Conservation (phyloP, 2,113 vertebrate genomes). For the Grammomys dolichurus region DNA sequence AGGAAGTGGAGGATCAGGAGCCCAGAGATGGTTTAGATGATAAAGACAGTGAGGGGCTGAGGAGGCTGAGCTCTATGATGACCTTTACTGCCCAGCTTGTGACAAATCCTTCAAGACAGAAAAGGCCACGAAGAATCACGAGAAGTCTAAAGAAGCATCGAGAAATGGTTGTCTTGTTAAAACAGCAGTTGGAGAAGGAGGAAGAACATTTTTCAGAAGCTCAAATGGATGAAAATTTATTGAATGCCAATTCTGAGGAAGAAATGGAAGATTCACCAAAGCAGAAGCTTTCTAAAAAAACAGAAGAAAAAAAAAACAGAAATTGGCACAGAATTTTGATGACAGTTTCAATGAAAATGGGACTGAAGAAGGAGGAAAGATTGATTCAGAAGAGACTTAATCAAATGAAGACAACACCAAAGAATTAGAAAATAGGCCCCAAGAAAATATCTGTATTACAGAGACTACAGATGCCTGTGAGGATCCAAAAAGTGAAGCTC, state of each 20-base stretch:
- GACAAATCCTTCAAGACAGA: too few species aligned
- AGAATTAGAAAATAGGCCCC: constrained; percentile 8
- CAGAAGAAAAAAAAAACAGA: too few species aligned
- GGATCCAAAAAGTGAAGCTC: constrained; percentile 76
- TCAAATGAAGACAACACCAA: constrained; percentile 62
- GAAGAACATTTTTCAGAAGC: constrained; percentile 87
- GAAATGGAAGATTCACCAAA: constrained; percentile 86
- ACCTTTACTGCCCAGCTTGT: too few species aligned
- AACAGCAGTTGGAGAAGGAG: constrained; percentile 94
- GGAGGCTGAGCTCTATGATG: too few species aligned
- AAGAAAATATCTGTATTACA: constrained; percentile 53
- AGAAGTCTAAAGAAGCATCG: constrained; percentile 96
- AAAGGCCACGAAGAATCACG: constrained; percentile 92
- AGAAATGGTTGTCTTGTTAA: constrained; percentile 94
- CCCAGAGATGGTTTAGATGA: constrained; percentile 81
- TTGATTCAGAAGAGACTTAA: constrained; percentile 51
- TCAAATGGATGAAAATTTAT: constrained; percentile 75
- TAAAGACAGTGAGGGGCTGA: constrained; percentile 27
- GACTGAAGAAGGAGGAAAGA: constrained; percentile 73
- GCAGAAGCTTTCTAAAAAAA: constrained; percentile 86
- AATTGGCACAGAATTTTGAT: constrained; percentile 75
- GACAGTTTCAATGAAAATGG: constrained; percentile 71
- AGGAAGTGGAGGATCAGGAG: constrained; percentile 79
- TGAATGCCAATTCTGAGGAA: constrained; percentile 84
- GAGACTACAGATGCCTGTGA: constrained; percentile 30